Evolutionary conservation across 35 echinoderm and acorn worm genomes (phyloP).

Genomic region (Heliocidaris tuberculata): DNA sequence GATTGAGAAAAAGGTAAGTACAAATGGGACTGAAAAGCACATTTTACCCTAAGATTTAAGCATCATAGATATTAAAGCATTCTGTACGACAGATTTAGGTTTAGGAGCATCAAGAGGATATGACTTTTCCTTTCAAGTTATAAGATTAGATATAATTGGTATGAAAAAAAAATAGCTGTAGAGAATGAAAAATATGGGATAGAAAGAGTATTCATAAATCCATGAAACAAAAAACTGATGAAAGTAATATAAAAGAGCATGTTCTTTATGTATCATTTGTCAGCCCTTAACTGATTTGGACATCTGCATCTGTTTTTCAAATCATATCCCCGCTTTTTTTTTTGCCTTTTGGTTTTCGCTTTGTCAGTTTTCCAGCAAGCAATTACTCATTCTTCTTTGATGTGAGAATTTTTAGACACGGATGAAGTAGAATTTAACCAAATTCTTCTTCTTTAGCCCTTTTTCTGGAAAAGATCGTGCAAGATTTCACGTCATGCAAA

Average conservation of each 20-base stretch:
- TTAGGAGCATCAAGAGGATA: too few relatives aligned
- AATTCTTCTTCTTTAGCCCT: background rate
- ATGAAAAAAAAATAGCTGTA: background rate
- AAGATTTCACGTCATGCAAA: slow-evolving; percentile 5
- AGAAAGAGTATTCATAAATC: background rate
- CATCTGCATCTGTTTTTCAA: slow-evolving; percentile 43
- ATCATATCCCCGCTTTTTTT: slow-evolving; percentile 33
- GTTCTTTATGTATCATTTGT: slow-evolving; percentile 31
- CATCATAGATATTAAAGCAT: too few relatives aligned
- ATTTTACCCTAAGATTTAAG: too few relatives aligned
- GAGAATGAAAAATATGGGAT: background rate
- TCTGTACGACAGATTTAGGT: too few relatives aligned
- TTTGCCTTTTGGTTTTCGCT: background rate
- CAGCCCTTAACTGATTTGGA: background rate
- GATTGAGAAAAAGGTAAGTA: too few relatives aligned
- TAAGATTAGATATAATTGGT: background rate
- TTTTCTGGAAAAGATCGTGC: background rate
- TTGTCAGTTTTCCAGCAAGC: slow-evolving; percentile 38
- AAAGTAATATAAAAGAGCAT: background rate
- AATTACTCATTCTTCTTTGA: slow-evolving; percentile 51
- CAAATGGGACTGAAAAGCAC: too few relatives aligned
- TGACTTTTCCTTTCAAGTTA: background rate
- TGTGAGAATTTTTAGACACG: slow-evolving; percentile 24
- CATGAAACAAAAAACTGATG: background rate
- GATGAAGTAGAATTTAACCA: background rate